A percentile compares a stretch with the other conserved stretches of the same genome.
These are phyloP conservation scores for Cyphomyrmex costatus DNA, from an alignment of 1,140 invertebrate species.

Conservation along the genomic window DNA sequence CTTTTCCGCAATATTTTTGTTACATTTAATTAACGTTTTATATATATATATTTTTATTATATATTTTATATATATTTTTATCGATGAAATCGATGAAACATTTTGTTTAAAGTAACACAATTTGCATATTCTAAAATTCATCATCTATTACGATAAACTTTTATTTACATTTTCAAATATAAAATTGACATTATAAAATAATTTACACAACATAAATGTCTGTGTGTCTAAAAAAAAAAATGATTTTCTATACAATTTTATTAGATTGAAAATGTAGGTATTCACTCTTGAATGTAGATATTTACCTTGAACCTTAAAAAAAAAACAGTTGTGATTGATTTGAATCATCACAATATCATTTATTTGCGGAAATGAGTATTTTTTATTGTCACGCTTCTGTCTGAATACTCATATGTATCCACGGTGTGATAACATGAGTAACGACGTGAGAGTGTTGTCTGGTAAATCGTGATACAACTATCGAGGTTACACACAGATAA, in stretches of 20 bases:
- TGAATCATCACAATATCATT: constrained; percentile 3
- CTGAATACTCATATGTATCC: not conserved
- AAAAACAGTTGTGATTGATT: constrained; percentile 25
- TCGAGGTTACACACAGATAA: not conserved
- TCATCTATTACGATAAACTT: not conserved
- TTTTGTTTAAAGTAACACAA: not conserved
- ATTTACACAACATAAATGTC: not conserved
- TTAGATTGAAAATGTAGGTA: not conserved
- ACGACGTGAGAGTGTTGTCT: not conserved
- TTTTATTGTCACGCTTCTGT: constrained; percentile 11
- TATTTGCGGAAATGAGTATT: constrained; percentile 39
- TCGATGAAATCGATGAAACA: not conserved
- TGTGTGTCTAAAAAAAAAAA: not conserved
- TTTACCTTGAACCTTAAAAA: not conserved
- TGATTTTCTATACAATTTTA: not conserved
- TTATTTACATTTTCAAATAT: not conserved
- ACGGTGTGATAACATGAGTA: not conserved
- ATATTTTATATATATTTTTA: too few species aligned
- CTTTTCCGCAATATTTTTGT: not conserved
- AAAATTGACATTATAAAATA: not conserved
- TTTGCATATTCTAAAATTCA: not conserved
- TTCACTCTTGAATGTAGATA: not conserved
- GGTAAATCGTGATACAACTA: constrained; percentile 14
- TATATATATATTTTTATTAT: not conserved
- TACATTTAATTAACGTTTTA: too few species aligned